Base-by-base conservation (phyloP, 1,140 invertebrate species). In the Neuroterus valhalla region DNA sequence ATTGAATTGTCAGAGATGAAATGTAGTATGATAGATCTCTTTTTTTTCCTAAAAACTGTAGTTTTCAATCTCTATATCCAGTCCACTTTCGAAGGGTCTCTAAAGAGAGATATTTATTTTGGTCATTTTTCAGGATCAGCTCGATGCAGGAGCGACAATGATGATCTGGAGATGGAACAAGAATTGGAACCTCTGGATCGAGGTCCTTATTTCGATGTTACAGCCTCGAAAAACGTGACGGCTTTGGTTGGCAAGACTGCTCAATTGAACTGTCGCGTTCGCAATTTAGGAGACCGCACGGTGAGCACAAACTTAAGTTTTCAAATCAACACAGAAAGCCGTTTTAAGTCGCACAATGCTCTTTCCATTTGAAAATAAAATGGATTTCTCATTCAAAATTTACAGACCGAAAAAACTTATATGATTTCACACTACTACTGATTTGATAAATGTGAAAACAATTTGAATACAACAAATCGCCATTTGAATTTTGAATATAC, bases 181-280 rank as follows among this genome's bases (percentile, higher is more conserved):
- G 84, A 85, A n/a, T 69, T 86, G 17, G 86, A 89, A 0, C 83
- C 91, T 10, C 86, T 91, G 17, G 90, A 92, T 69, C 86, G 93
- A 75, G 94, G 94, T 8, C 94, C 94, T 0, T 93, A 94, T 82
- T 95, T 95, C 82, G 94, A 95, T 78, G 89, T 92, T 17, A 91
- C 92, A 0, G 94, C 93, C 69, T 95, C 95, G 1, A 94, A 92
- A 80, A 96, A 96, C 85, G 94, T 96, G 21, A 96, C 95, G 48
- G 95, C 95, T 1, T 91, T 96, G 4, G 93, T 95, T 3, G 95
- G 95, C 23, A 95, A 95, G 85, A 94, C 94, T 0, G 94, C 95
- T 6, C 93, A 94, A 77, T 91, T 96, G 10, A 94, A 93, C 79
- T 96, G 95, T 88, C 92, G 94, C 66, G 94, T 96, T 6, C 92